These are phyloP conservation scores for Nemoura dubitans DNA, from an alignment of 2,888 invertebrate species.

Conservation along the genomic window DNA sequence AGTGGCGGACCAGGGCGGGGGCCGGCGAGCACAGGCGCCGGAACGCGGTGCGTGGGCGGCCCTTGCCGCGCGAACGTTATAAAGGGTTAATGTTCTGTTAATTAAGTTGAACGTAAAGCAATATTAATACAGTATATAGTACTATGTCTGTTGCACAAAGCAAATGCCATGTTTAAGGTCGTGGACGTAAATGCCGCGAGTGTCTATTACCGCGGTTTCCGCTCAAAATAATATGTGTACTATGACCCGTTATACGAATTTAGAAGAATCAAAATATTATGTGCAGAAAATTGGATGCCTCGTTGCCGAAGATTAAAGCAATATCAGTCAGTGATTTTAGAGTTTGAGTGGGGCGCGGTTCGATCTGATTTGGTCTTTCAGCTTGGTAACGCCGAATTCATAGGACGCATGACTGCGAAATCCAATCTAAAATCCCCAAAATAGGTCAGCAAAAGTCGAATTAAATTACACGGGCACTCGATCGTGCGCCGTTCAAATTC, in stretches of 20 bases:
- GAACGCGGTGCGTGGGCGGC: not conserved
- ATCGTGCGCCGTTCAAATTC: too few species aligned
- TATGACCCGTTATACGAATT: not conserved
- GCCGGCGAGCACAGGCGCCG: not conserved
- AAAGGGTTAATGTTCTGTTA: constrained; percentile 12
- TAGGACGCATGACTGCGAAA: not conserved
- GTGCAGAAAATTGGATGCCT: not conserved
- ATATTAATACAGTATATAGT: not conserved
- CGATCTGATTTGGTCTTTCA: not conserved
- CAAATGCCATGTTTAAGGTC: not conserved
- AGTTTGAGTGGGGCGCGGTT: not conserved
- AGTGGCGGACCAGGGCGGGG: not conserved
- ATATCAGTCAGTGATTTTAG: not conserved
- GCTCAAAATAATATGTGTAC: not conserved
- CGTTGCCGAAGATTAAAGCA: not conserved
- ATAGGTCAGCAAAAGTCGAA: not conserved
- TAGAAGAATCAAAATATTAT: not conserved
- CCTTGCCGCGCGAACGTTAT: not conserved
- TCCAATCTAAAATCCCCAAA: not conserved
- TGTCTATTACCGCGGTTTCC: not conserved
- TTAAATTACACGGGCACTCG: not conserved
- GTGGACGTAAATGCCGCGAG: not conserved
- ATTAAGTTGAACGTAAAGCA: constrained; percentile 12
- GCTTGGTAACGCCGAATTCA: not conserved
- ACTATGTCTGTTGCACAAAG: not conserved